A percentile compares a stretch with the other conserved stretches of the same genome.
Conservation (phyloP, 2,797 vertebrate genomes). For the Potorous gilbertii region DNA sequence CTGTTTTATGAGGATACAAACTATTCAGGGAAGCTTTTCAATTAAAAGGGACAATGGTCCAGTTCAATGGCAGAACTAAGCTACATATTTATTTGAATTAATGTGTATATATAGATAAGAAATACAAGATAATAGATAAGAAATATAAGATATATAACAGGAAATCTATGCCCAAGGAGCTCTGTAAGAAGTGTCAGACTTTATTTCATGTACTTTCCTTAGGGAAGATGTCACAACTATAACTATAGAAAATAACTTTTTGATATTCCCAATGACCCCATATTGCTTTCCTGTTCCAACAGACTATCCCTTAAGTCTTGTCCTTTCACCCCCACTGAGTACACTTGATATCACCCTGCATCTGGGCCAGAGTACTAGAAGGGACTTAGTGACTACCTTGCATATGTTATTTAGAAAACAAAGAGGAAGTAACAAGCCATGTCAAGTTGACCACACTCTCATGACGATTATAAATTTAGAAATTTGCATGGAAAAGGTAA, state of each 20-base stretch:
- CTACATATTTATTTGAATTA: conserved; percentile 58
- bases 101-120: background rate
- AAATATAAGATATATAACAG: too few relatives aligned
- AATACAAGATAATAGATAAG: too few relatives aligned
- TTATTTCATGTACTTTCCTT: background rate
- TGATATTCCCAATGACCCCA: background rate
- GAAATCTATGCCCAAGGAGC: background rate
- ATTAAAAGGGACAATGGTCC: conserved; percentile 62
- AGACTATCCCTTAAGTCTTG: background rate
- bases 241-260: background rate
- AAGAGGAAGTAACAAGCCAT: background rate
- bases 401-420: background rate
- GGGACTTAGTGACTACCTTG: background rate
- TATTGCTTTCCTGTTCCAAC: background rate
- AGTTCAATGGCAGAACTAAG: conserved; percentile 54
- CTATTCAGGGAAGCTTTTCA: conserved; percentile 61
- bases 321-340: background rate
- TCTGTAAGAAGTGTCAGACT: background rate
- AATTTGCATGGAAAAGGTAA: background rate
- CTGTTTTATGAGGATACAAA: conserved; percentile 53
- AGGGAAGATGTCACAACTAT: background rate
- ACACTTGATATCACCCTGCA: background rate
- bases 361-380: background rate
- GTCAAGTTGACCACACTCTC: background rate
- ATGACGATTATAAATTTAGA: background rate